A percentile compares a stretch with the other conserved stretches of the same genome.
These are phyloP conservation scores for Phrynosoma platyrhinos DNA, from an alignment of 2,113 vertebrate species.

Conservation along the genomic window DNA sequence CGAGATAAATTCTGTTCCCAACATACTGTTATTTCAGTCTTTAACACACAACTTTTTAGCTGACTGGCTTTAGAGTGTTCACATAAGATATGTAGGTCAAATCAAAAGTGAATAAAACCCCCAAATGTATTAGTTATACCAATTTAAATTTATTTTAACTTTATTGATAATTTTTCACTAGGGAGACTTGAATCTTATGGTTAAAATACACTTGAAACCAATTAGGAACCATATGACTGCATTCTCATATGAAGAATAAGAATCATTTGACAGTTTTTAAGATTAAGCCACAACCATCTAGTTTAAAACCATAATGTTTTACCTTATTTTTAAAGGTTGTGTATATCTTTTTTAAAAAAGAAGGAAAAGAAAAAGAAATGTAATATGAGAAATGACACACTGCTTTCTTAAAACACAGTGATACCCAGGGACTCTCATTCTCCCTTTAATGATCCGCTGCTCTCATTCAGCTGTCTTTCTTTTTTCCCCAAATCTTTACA, in stretches of 20 bases:
- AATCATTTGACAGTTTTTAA: slow-evolving; percentile 61
- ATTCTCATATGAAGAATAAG: slow-evolving; percentile 73
- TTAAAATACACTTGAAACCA: slow-evolving; percentile 76
- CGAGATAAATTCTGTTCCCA: slow-evolving; percentile 38
- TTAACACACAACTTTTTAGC: slow-evolving; percentile 73
- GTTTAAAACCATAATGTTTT: slow-evolving; percentile 75
- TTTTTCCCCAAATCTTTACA: slow-evolving; percentile 82
- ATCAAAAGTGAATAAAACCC: slow-evolving; percentile 71
- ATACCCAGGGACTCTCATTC: slow-evolving; percentile 82
- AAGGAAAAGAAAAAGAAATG: slow-evolving; percentile 60
- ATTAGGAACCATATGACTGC: slow-evolving; percentile 67
- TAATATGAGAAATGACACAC: slow-evolving; percentile 77
- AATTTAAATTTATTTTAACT: slow-evolving; percentile 76
- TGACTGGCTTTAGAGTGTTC: slow-evolving; percentile 71
- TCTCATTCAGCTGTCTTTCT: slow-evolving; percentile 85
- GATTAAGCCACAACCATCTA: slow-evolving; percentile 68
- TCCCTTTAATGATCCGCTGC: slow-evolving; percentile 83
- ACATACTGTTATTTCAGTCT: slow-evolving; percentile 61
- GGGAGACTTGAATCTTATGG: slow-evolving; percentile 72
- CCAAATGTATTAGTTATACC: slow-evolving; percentile 70
- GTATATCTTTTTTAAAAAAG: slow-evolving; percentile 69
- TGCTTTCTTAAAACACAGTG: slow-evolving; percentile 83
- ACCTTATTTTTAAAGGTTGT: slow-evolving; percentile 77
- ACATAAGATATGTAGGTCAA: slow-evolving; percentile 60
- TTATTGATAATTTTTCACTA: slow-evolving; percentile 75